These are phyloP conservation scores for Sepiola atlantica DNA, from an alignment of 2,888 invertebrate genomes.

Conservation along the genomic window DNA sequence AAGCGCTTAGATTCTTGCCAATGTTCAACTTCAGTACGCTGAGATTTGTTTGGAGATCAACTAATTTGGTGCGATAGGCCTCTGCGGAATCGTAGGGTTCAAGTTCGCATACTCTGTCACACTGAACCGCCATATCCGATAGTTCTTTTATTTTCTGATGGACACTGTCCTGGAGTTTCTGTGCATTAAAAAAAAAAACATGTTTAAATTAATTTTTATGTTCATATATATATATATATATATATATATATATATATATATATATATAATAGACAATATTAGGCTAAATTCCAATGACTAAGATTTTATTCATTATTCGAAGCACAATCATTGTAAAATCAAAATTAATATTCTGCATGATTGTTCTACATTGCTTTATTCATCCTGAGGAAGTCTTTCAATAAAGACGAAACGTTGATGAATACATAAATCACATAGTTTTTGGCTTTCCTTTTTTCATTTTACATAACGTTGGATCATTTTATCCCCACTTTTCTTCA, in stretches of 20 bases:
- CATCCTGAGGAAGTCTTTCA: too few relatives aligned
- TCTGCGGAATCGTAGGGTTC: conserved; percentile 63
- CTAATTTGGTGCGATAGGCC: conserved; percentile 63
- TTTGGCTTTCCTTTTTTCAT: too few relatives aligned
- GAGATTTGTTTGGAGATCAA: conserved; percentile 62
- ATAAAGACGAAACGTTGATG: too few relatives aligned
- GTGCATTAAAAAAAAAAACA: conserved; percentile 42
- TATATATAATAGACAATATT: too few relatives aligned
- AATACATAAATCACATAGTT: too few relatives aligned
- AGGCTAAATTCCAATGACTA: too few relatives aligned
- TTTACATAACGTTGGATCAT: too few relatives aligned
- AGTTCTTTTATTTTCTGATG: conserved; percentile 64
- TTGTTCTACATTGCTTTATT: too few relatives aligned
- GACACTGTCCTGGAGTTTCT: conserved; percentile 68
- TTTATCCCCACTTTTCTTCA: too few relatives aligned
- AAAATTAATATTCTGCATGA: too few relatives aligned
- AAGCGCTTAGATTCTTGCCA: conserved; percentile 64
- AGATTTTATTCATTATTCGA: too few relatives aligned
- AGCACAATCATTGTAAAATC: too few relatives aligned
- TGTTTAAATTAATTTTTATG: conserved; percentile 33
- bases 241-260: neutral
- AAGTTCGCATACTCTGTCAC: conserved; percentile 66
- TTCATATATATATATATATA: neutral
- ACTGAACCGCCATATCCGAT: conserved; percentile 69
- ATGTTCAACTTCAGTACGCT: conserved; percentile 65